Evolutionary conservation across 2,797 vertebrate genomes (phyloP), one percentile per base, ranked within the genome.

Genomic region (Scarus forsteni): DNA sequence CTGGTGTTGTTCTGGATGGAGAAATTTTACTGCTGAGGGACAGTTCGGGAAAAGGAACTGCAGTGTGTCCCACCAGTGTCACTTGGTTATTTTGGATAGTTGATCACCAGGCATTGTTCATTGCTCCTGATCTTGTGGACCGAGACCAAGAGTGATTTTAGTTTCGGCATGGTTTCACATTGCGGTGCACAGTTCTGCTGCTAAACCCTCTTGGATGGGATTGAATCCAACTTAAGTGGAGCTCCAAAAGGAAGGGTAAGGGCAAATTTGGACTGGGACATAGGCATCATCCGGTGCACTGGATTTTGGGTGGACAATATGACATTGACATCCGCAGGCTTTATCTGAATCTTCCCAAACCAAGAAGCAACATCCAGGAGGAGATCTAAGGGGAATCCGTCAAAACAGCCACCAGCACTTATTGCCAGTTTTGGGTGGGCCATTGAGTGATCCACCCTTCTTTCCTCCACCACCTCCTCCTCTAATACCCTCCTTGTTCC

Each of bases 181-280:
- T 70, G 66, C 43, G 49, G 46, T 1, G 12, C 43, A 52, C 34
- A 40, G 45, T 64, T 75, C 8, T 16, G 19, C 54, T 40, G 43
- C 49, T 57, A 72, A 73, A 51, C 19, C 19, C 7, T 50, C 50
- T 73, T 1, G 6, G 75, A 76, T 66, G 7, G 34, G 70, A 62
- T 63, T 70, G 73, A 85, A 46, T 70, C 15, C 54, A 90, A 92
- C 85, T 92, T 89, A 36, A 19, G 3, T 12, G 54, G 79, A 70
- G 66, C 70, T 70, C 15, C 16, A 15, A 55, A 44, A 60, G 40
- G n/a, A n/a, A 67, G 34, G 66, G 38, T 45, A 40, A 19, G 50
- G 61, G 50, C 15, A 45, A 34, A 52, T 44, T 60, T 1, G 2
- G 57, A 70, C 39, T 19, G 71, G 73, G 79, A 83, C 80, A 12